These are phyloP conservation scores for Autographa pulchrina DNA, from an alignment of 2,888 invertebrate genomes.

Conservation along the genomic window DNA sequence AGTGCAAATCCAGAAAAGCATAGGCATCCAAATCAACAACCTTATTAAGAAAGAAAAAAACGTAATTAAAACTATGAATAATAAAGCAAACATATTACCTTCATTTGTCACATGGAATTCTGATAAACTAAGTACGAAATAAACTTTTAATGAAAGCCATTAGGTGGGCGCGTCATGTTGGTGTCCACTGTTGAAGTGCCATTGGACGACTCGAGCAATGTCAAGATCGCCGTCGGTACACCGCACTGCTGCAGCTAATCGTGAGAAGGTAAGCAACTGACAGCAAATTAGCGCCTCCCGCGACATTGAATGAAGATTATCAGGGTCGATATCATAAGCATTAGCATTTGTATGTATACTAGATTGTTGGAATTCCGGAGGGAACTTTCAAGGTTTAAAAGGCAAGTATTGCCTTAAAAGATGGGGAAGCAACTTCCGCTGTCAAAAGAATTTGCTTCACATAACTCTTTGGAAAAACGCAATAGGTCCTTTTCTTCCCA, in stretches of 20 bases:
- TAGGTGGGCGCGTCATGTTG: conserved; percentile 41
- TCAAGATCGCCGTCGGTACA: conserved; percentile 47
- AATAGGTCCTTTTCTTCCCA: no score
- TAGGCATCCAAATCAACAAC: not conserved
- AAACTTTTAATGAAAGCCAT: conserved; percentile 29
- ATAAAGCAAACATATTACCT: conserved; percentile 38
- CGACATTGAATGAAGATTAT: conserved; percentile 38
- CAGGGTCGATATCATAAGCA: conserved; percentile 37
- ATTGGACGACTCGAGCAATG: conserved; percentile 53
- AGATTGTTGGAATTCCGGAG: not conserved
- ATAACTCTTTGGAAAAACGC: no score
- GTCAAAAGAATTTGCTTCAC: no score
- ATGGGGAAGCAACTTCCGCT: no score
- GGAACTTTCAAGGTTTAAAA: no score
- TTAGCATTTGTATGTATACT: not conserved
- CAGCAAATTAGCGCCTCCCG: conserved; percentile 57
- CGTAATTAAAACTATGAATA: not conserved
- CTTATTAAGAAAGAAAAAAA: not conserved
- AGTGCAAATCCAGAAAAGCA: not conserved
- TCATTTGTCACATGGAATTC: conserved; percentile 47
- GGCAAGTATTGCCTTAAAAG: no score
- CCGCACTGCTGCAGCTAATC: conserved; percentile 44
- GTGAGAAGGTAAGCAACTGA: conserved; percentile 68
- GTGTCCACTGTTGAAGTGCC: conserved; percentile 33
- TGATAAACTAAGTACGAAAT: conserved; percentile 7